These are phyloP conservation scores for Scrobipalpa atriplicella DNA, from an alignment of 2,888 invertebrate species.

Conservation along the genomic window DNA sequence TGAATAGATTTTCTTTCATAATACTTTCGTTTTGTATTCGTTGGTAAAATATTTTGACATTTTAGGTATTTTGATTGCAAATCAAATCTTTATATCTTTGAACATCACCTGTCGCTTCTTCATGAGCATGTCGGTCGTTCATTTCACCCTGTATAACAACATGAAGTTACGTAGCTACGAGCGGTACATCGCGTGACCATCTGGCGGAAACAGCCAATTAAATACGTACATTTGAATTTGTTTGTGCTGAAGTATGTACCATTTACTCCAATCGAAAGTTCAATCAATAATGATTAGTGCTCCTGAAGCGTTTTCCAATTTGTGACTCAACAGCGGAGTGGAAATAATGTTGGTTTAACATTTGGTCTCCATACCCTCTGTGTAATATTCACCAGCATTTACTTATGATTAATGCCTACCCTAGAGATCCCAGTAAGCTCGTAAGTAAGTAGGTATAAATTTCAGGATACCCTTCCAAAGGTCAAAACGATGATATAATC, in stretches of 20 bases:
- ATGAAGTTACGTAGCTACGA: background rate
- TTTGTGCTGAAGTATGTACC: background rate
- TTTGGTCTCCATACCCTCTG: too few relatives aligned
- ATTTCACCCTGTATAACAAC: background rate
- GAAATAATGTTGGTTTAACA: too few relatives aligned
- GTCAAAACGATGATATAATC: conserved; percentile 20
- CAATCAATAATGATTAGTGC: background rate
- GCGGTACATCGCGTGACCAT: conserved; percentile 1
- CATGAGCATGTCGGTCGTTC: too few relatives aligned
- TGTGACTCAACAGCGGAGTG: background rate
- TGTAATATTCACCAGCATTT: too few relatives aligned
- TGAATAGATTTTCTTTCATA: too few relatives aligned
- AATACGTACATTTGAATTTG: conserved; percentile 16
- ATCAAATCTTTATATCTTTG: too few relatives aligned
- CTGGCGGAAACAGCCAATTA: conserved; percentile 6
- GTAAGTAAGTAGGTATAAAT: too few relatives aligned
- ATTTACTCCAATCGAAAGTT: background rate
- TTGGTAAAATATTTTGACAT: too few relatives aligned
- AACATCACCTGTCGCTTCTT: too few relatives aligned
- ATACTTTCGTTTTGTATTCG: too few relatives aligned
- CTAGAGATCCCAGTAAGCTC: background rate
- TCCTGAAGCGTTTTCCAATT: background rate
- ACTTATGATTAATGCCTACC: too few relatives aligned
- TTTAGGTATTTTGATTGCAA: too few relatives aligned
- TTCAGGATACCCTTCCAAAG: conserved; percentile 30